Base-by-base conservation (phyloP, 1,140 invertebrate genomes). In the Lasaia peninsularis region DNA sequence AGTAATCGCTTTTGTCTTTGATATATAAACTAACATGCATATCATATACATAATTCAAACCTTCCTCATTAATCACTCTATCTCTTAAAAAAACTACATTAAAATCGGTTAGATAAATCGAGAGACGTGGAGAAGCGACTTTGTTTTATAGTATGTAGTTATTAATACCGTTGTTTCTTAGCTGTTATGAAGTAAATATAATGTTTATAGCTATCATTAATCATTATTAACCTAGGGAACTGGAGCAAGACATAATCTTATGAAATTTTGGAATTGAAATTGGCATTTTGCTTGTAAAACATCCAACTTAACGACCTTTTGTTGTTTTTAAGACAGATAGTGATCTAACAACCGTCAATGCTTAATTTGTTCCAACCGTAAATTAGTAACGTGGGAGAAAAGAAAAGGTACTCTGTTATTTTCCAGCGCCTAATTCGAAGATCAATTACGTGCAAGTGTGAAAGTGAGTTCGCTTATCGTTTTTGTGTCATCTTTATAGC, bases 341-440 rank as follows among this genome's bases (percentile, higher is more conserved):
- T 44, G 18, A 44, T 44, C 40, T 20, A 16, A 5, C 12, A 37
- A 37, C 12, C 35, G 9, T 11, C 40, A 44, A 9, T 44, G 5
- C 9, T 18, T 10, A 20, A 40, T 40, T 40, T 7, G 14, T 9
- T 40, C 37, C 10, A 40, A 40, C 37, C 37, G 16, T 40, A 40
- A 40, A 40, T 40, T 40, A 40, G 37, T 40, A 40, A 40, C 37
- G 37, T 40, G 37, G 16, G 16, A 40, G 37, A 18, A 6, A 40
- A 40, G 37, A 40, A 40, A 40, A 40, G 14, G 16, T 3, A 40
- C 37, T 9, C 9, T 40, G 37, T 18, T 8, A 40, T 40, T 40
- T 40, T 40, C 37, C 37, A 40, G 16, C 37, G 16, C 37, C 37
- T 40, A 16, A 40, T 40, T 40, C 16, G 9, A 37, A 16, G 37